phyloP scores from a whole-genome alignment of 1,140 invertebrate genomes.

The Drosophila lini region DNA sequence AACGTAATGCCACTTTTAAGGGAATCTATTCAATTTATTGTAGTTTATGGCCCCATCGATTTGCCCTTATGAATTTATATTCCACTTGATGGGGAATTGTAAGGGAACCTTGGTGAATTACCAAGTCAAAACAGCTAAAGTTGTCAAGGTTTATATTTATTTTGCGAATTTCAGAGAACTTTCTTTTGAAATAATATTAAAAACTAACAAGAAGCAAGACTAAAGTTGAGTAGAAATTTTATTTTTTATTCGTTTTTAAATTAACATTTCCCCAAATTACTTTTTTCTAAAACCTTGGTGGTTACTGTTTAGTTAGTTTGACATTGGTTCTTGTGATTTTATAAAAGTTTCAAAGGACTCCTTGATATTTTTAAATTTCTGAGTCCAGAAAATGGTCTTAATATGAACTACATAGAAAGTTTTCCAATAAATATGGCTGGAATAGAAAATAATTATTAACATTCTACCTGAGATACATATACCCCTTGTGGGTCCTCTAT shows the following conservation, averaged over 20 bases:
- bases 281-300: too few relatives aligned
- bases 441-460: not conserved
- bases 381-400: too few relatives aligned
- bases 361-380: not conserved
- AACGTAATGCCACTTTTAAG: conserved; percentile 54
- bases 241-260: too few relatives aligned
- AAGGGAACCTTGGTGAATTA: not conserved
- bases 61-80: conserved; percentile 61
- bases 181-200: too few relatives aligned
- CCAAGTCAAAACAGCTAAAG: not conserved
- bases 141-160: conserved; percentile 3
- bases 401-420: too few relatives aligned
- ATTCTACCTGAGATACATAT: not conserved
- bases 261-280: too few relatives aligned
- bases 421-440: not conserved
- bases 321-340: too few relatives aligned
- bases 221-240: too few relatives aligned
- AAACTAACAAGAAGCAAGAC: not conserved
- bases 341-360: too few relatives aligned
- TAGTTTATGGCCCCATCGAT: conserved; percentile 50
- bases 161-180: not conserved
- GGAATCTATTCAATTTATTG: conserved; percentile 70
- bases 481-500: too few relatives aligned
- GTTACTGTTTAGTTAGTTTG: too few relatives aligned
- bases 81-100: conserved; percentile 8